Evolutionary conservation across 2,113 vertebrate species (phyloP).

Genomic region (Chauna torquata): DNA sequence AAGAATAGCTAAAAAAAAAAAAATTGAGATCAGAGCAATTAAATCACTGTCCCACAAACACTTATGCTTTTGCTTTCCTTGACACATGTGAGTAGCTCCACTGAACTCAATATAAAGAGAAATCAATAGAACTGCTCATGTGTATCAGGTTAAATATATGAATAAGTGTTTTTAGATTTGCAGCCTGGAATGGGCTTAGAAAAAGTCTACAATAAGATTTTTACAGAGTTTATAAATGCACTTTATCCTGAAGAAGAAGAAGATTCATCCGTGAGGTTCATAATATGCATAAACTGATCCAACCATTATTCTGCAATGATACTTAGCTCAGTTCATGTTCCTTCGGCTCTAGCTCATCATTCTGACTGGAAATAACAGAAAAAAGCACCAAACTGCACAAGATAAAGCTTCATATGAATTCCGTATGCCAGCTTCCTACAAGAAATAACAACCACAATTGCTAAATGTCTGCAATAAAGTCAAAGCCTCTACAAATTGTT

Average conservation of each 20-base stretch:
- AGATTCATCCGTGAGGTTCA: not conserved
- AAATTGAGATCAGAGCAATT: not conserved
- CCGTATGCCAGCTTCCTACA: not conserved
- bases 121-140: constrained; percentile 48
- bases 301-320: not conserved
- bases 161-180: not conserved
- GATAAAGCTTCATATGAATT: not conserved
- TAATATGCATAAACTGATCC: not conserved
- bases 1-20: constrained; percentile 3
- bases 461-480: not conserved
- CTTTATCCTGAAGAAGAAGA: not conserved
- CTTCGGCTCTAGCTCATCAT: not conserved
- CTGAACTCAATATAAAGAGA: constrained; percentile 36
- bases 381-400: not conserved
- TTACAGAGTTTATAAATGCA: not conserved
- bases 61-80: constrained; percentile 34
- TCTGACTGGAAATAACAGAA: not conserved
- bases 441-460: not conserved
- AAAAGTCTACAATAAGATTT: not conserved
- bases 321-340: not conserved
- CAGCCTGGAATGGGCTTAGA: not conserved
- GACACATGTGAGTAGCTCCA: constrained; percentile 41
- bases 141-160: constrained; percentile 28
- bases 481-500: not conserved
- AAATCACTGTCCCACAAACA: constrained; percentile 49